Base-by-base conservation (phyloP, 1,140 invertebrate genomes). In the Dreissena polymorpha region DNA sequence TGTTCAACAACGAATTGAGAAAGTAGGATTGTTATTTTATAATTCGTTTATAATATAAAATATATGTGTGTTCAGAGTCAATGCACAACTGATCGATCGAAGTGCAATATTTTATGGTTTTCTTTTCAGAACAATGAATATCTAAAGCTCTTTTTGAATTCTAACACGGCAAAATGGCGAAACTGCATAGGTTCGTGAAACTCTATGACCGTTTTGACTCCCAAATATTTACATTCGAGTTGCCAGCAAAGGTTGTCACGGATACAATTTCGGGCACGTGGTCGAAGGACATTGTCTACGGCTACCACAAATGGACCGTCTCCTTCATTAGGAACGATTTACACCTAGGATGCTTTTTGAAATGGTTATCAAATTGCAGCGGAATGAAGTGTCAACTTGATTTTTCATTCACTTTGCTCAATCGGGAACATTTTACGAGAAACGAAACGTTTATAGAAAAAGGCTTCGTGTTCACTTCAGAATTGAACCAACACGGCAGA, bases 221-320 rank as follows among this genome's bases (percentile, higher is more conserved):
- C 78, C 96, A 96, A 92, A 95, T 97, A 86, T 93, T 92, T 74
- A 92, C 92, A 8, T 92, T 92, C 76, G 73, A 89, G 12, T 70
- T 92, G 27, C 91, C 91, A 0, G 77, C 77, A 7, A 86, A 85
- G 10, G 78, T 91, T 0, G 78, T 85, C 7, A 84, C 84, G 55
- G 89, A 91, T 39, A 86, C 84, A 21, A 84, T 84, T 29, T 87
- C 86, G 10, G 91, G 90, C 29, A 84, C 88, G 12, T 88, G 84
- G 71, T 84, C 88, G 3, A 86, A 88, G 92, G 97, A 97, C 90
- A 96, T 97, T 91, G 95, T 95, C 49, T 97, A 96, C 92, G 96
- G 96, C 8, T 96, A 97, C 91, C 97, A 97, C 89, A 94, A 95
- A 93, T 97, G 97, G 97, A 96, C 96, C 21, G 96, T 97, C 74